Base-by-base conservation (phyloP, 2,888 invertebrate genomes). In the Rotaria magnacalcarata region DNA sequence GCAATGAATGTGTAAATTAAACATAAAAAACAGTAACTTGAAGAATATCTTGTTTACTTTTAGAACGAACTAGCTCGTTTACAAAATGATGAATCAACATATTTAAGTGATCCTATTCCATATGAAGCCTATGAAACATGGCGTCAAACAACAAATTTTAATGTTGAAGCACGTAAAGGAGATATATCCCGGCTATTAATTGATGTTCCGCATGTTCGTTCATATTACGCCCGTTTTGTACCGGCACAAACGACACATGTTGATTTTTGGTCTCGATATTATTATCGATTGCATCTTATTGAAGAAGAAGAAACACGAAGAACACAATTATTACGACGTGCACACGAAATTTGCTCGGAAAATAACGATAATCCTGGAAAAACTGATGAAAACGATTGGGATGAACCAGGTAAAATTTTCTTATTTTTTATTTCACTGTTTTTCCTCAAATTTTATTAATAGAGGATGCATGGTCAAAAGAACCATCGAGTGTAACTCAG, bases 191-290 rank as follows among this genome's bases (percentile, higher is more conserved):
- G 47, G 47, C 47, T 80, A 80, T 80, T 80, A 80, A 80, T 80
- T n/a, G 80, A 80, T 47, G 47, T 24, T 47, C 47, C 80, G 8
- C 24, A 80, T 47, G 80, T 80, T n/a, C 43, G 80, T n/a, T 80
- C 80, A n/a, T 47, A 47, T n/a, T 80, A 80, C 47, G n/a, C 47
- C 24, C 21, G n/a, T 47, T 24, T 80, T 21, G 80, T 80, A n/a
- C 80, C 80, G 24, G 80, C 80, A 24, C 43, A 80, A n/a, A 80
- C 80, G 10, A 80, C 80, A 47, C 80, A 80, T 80, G 14, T 11
- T 11, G 47, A 80, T 47, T 80, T 80, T 80, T 80, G 80, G 80
- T 47, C 80, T n/a, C 80, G 80, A 21, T 80, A 80, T 80, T 80
- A 47, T 80, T 80, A 24, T 80, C 47, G 80, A 10, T 21, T 80